phyloP scores from a whole-genome alignment of 2,888 invertebrate genomes.

The Plebejus anna region DNA sequence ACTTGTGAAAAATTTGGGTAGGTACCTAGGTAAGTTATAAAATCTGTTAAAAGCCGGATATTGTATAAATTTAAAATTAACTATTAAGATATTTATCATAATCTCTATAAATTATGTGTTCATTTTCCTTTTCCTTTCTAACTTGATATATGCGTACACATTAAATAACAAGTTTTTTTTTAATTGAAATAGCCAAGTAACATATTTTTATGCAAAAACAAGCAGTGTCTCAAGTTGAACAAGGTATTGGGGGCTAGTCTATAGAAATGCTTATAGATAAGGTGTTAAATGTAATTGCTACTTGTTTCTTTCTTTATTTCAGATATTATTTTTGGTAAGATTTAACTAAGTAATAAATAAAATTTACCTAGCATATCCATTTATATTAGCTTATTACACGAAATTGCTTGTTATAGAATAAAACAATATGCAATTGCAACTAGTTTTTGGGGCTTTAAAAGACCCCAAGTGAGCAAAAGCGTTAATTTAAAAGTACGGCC shows the following conservation, averaged over 20 bases:
- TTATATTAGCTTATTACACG: too few species aligned
- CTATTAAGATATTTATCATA: neutral
- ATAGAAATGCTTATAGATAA: constrained; percentile 21
- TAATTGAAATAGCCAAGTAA: neutral
- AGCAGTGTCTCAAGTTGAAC: constrained; percentile 21
- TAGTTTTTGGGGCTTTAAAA: neutral
- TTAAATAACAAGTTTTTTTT: constrained; percentile 3
- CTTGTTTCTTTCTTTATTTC: neutral
- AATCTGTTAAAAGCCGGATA: too few species aligned
- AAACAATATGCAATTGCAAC: neutral
- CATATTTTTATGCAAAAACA: constrained; percentile 10
- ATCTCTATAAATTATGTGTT: neutral
- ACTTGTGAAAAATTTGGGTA: too few species aligned
- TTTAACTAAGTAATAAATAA: too few species aligned
- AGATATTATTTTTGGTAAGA: neutral
- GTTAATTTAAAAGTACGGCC: too few species aligned
- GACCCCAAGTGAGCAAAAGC: too few species aligned
- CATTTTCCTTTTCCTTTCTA: constrained; percentile 12
- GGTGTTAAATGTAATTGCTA: neutral
- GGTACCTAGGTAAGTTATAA: too few species aligned
- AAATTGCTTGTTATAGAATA: too few species aligned
- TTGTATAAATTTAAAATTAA: too few species aligned
- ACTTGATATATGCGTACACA: neutral
- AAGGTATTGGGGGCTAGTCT: constrained; percentile 4
- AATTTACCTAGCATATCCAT: too few species aligned